Evolutionary conservation across 2,888 invertebrate genomes (phyloP), one percentile per base, ranked within the genome.

Genomic region (Stratiomys singularior): DNA sequence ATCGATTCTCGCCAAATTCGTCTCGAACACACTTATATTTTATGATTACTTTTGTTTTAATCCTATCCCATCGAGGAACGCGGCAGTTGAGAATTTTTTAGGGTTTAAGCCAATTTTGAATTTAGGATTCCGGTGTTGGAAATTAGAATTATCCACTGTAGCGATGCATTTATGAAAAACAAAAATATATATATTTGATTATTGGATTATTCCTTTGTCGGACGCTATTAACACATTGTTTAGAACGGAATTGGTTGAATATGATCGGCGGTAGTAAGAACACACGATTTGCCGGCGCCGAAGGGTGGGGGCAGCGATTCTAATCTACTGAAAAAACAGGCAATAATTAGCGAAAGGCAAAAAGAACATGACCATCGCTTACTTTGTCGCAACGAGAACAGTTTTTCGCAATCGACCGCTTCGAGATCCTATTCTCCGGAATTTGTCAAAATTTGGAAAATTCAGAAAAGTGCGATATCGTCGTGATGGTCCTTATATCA

Each of bases 401-500:
- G 60, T 18, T 21, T 7, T 25, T 28, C 13, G 64, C 58, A 11
- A 13, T 52, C 58, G 18, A 60, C 60, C 21, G 21, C 60, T 23
- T 18, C 60, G 9, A 11, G 60, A 60, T 25, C 28, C 64, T 28
- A 4, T 30, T 15, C 64, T 28, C 13, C 28, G 30, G n/a, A n/a
- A 4, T 23, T 64, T 25, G 15, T n/a, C 11, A 25, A 64, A 30
- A 30, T 64, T 64, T 64, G 64, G 64, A 46, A 67, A 47, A 71
- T 67, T 47, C 37, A 11, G 47, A 71, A 67, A 27, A 71, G 46
- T 71, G 23, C 71, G 28, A 13, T 27, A 13, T 47, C 27, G 71
- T 1, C 27, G 71, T 13, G 15, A 47, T 23, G 52, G 71, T 71
- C 71, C 71, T 71, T 71, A 71, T 47, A 71, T 71, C 47, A 71